Evolutionary conservation across 1,140 invertebrate species (phyloP).

Genomic region (Stegodyphus dumicola): DNA sequence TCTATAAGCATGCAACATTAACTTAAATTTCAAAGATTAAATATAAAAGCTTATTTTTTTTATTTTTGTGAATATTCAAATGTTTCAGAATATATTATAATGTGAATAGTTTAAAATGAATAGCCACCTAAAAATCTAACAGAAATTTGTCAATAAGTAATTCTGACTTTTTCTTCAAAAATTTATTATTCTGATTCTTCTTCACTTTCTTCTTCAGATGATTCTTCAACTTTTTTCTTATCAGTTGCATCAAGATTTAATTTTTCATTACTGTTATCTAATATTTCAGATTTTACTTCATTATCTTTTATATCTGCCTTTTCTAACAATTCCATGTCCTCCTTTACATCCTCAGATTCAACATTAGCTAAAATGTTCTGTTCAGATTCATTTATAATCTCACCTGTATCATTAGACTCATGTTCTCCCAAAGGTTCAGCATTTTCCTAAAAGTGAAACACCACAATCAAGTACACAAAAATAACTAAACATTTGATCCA

Average conservation of each 20-base stretch:
- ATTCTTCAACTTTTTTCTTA: conserved; percentile 37
- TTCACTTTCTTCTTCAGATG: conserved; percentile 47
- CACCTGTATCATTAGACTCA: neutral
- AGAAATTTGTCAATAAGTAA: no score
- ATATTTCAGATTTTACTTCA: conserved; percentile 58
- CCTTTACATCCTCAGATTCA: conserved; percentile 7
- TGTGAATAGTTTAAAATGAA: no score
- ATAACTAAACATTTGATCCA: conserved; percentile 51
- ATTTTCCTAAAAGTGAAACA: conserved; percentile 66
- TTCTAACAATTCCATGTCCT: conserved; percentile 53
- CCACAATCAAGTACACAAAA: conserved; percentile 52
- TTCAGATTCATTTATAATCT: conserved; percentile 61
- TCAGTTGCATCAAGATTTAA: conserved; percentile 32
- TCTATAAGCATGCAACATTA: no score
- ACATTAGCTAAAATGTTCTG: conserved; percentile 63
- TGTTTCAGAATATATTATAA: no score
- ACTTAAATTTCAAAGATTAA: no score
- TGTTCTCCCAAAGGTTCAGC: conserved; percentile 6
- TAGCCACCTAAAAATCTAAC: no score
- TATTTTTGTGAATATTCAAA: no score
- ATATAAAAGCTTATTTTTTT: no score
- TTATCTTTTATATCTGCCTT: conserved; percentile 64
- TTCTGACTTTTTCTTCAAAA: no score
- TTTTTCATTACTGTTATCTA: conserved; percentile 63
- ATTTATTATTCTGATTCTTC: conserved; percentile 38